phyloP scores from a whole-genome alignment of 2,113 vertebrate species.

The Thinocorus orbignyianus region DNA sequence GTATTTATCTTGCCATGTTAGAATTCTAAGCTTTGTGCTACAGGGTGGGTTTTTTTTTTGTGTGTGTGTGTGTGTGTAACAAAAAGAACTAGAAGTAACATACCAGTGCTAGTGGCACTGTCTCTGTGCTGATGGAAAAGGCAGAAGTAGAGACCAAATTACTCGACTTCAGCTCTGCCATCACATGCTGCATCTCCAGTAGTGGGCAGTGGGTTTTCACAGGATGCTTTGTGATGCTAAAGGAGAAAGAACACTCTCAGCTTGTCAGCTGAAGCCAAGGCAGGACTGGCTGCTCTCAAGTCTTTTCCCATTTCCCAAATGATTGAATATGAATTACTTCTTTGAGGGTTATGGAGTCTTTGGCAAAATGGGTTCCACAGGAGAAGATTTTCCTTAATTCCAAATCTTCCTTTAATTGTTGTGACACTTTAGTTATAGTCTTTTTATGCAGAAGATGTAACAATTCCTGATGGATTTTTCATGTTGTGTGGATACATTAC shows the following conservation, averaged over 20 bases:
- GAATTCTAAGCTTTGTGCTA: neutral
- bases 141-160: neutral
- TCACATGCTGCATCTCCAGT: neutral
- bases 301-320: neutral
- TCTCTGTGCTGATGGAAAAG: neutral
- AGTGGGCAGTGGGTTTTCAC: neutral
- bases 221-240: neutral
- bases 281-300: constrained; percentile 5
- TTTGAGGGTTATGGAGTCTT: neutral
- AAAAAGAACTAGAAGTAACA: neutral
- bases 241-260: neutral
- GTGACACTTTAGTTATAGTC: neutral
- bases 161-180: neutral
- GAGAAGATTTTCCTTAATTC: neutral
- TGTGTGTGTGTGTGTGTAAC: neutral
- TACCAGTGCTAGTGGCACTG: neutral
- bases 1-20: neutral
- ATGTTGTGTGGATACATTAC: neutral
- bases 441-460: neutral
- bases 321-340: neutral
- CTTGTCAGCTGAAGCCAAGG: neutral
- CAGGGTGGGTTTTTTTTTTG: neutral
- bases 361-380: neutral
- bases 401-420: neutral
- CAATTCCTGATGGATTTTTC: neutral